These are phyloP conservation scores for Bombus turneri DNA, from an alignment of 1,140 invertebrate species.

Conservation along the genomic window DNA sequence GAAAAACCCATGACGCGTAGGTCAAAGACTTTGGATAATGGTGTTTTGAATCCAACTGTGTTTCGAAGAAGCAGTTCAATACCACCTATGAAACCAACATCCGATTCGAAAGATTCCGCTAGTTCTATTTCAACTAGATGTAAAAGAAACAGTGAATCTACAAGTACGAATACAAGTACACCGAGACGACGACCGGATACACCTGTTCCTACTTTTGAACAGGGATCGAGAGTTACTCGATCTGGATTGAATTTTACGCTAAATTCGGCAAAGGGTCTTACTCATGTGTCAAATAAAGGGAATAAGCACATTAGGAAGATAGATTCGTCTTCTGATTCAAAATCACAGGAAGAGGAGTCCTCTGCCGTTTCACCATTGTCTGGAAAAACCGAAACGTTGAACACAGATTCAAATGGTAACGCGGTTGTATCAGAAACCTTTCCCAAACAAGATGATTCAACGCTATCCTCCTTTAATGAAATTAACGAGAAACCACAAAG, in stretches of 20 bases:
- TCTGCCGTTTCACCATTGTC: neutral
- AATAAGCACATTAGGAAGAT: conserved; percentile 2
- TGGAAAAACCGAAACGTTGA: neutral
- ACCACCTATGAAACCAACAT: conserved; percentile 54
- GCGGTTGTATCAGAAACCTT: conserved; percentile 54
- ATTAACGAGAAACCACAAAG: conserved; percentile 75
- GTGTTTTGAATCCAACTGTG: conserved; percentile 46
- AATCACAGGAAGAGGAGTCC: neutral
- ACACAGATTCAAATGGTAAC: conserved; percentile 72
- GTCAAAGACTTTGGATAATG: conserved; percentile 62
- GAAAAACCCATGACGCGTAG: conserved; percentile 64
- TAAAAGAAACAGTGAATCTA: conserved; percentile 16
- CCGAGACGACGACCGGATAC: conserved; percentile 63
- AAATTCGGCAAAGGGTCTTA: conserved; percentile 35
- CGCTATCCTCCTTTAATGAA: neutral
- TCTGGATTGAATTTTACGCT: conserved; percentile 47
- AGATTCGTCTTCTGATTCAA: conserved; percentile 12
- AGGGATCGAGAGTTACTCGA: conserved; percentile 56
- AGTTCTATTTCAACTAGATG: conserved; percentile 2
- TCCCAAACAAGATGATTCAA: conserved; percentile 26
- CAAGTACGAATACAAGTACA: conserved; percentile 11
- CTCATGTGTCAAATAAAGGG: neutral
- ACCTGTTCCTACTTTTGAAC: conserved; percentile 59
- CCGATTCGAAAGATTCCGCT: conserved; percentile 25
- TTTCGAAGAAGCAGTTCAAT: conserved; percentile 58